Percentiles rank a stretch among this genome's conserved stretches.
Evolutionary conservation across 2,113 vertebrate species (phyloP).

Genomic region (Malurus alboscapulatus): DNA sequence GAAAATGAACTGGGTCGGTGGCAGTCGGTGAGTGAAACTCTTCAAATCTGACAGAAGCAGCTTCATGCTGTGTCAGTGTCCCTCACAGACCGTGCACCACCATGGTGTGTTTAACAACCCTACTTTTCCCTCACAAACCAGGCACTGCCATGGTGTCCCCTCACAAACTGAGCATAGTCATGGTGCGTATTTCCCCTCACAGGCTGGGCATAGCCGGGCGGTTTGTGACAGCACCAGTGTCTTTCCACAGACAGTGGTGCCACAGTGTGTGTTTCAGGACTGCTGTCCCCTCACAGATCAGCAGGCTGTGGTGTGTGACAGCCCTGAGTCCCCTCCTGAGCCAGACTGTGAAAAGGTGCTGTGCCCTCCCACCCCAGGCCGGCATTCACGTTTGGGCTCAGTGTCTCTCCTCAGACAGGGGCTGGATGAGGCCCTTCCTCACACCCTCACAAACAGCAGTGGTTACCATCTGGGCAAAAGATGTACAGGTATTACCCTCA

Average conservation of each 20-base stretch:
- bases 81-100: fast-evolving
- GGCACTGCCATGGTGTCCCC: too few species aligned
- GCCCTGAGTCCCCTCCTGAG: fast-evolving
- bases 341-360: fast-evolving
- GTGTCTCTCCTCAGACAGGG: neutral
- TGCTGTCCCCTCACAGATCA: neutral
- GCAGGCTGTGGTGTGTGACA: neutral
- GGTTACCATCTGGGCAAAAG: neutral
- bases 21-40: constrained; percentile 77
- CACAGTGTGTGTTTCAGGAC: neutral
- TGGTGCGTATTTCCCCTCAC: neutral
- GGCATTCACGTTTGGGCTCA: fast-evolving
- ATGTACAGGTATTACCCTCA: neutral
- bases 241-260: fast-evolving
- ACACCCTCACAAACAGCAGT: fast-evolving
- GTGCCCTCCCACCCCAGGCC: neutral
- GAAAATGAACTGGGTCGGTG: constrained; percentile 88
- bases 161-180: fast-evolving
- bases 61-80: neutral
- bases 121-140: neutral
- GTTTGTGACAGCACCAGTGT: fast-evolving
- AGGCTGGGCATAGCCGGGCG: fast-evolving
- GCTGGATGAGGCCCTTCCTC: neutral
- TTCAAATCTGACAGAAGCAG: neutral
- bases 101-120: neutral